phyloP scores from a whole-genome alignment of 2,113 vertebrate genomes.

The Coracopsis vasa region DNA sequence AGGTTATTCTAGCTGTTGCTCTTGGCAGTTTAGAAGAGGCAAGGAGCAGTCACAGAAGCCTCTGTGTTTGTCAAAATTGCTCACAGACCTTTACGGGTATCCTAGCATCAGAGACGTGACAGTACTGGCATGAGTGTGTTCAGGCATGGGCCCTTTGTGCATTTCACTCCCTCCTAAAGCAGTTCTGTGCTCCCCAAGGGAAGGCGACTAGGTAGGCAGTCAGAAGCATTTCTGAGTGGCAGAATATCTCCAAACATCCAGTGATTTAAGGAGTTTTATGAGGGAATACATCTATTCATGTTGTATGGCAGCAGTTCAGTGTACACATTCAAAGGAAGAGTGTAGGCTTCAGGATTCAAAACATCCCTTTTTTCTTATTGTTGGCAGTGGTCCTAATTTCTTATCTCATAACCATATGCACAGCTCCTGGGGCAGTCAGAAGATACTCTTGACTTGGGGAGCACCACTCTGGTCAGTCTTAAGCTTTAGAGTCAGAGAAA shows the following conservation, averaged over 20 bases:
- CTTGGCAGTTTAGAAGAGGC: background rate
- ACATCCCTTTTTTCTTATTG: background rate
- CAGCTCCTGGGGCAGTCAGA: background rate
- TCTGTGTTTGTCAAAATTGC: background rate
- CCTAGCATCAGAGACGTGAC: background rate
- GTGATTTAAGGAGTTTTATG: background rate
- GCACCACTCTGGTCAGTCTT: background rate
- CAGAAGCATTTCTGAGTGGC: background rate
- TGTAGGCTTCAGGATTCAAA: background rate
- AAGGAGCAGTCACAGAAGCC: background rate
- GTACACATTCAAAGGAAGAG: background rate
- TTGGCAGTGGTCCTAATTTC: background rate
- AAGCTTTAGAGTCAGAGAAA: background rate
- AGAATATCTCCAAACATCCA: background rate
- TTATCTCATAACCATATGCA: background rate
- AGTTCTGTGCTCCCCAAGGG: background rate
- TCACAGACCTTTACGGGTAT: accelerated
- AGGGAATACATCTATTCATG: background rate
- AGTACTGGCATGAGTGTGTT: background rate
- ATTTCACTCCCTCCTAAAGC: background rate
- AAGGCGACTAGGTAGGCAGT: background rate
- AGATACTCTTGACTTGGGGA: background rate
- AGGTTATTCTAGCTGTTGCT: background rate
- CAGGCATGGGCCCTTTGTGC: background rate
- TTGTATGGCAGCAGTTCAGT: background rate